Conservation (phyloP, 2,797 vertebrate genomes). For the Benthosema pterotum region DNA sequence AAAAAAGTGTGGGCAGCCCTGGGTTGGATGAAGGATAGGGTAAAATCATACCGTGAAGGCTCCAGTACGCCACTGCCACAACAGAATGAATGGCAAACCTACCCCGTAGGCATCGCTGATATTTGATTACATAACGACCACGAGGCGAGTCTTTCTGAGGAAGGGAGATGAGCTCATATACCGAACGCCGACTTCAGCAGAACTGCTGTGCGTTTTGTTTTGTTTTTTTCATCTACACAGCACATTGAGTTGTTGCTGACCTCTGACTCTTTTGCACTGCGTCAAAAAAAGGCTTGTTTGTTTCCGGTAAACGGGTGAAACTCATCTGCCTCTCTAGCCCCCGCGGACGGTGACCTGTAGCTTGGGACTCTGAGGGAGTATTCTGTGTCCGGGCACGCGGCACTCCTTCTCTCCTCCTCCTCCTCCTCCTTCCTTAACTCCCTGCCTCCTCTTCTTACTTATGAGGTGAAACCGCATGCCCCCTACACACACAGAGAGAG, state of each 20-base stretch:
- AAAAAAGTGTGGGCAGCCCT: too few species aligned
- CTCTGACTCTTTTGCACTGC: slow-evolving; percentile 37
- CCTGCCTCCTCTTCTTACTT: slow-evolving; percentile 21
- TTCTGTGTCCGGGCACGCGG: slow-evolving; percentile 65
- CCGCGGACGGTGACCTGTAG: slow-evolving; percentile 67
- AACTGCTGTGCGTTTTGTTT: slow-evolving; percentile 56
- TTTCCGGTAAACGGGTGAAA: slow-evolving; percentile 75
- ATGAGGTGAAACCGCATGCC: slow-evolving; percentile 55
- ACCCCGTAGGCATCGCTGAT: too few species aligned
- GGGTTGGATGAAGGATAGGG: too few species aligned
- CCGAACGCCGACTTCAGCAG: slow-evolving; percentile 54
- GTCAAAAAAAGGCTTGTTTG: slow-evolving; percentile 58
- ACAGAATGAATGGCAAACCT: too few species aligned
- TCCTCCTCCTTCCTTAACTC: slow-evolving; percentile 34
- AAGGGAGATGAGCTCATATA: slow-evolving; percentile 38
- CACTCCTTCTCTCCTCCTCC: slow-evolving; percentile 45
- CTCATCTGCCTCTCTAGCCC: slow-evolving; percentile 54
- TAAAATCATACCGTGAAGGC: too few species aligned
- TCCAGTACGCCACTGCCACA: too few species aligned
- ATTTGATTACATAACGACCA: slow-evolving; percentile 52
- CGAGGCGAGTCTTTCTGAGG: slow-evolving; percentile 28
- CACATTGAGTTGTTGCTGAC: slow-evolving; percentile 13
- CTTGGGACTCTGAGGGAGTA: slow-evolving; percentile 72
- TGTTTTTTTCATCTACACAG: not conserved
- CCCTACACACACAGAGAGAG: slow-evolving; percentile 53